phyloP scores from a whole-genome alignment of 92 coral and sea anemone species.

The Porites cylindrica region DNA sequence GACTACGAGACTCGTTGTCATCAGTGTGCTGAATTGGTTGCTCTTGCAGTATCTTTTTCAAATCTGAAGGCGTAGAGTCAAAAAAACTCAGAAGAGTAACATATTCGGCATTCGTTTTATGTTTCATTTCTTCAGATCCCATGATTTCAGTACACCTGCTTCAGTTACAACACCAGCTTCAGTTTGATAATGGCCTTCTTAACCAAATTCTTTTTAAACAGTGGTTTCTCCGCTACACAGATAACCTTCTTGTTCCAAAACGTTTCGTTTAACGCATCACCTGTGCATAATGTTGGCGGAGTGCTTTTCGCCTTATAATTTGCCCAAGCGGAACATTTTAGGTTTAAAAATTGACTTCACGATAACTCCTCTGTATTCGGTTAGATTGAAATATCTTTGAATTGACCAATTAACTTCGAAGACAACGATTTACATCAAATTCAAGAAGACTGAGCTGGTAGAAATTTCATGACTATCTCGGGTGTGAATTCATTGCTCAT shows the following conservation, averaged over 20 bases:
- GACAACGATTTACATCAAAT: too few relatives aligned
- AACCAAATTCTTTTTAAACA: neutral
- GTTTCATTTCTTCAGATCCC: neutral
- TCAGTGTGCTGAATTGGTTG: neutral
- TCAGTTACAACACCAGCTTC: neutral
- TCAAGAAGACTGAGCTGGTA: too few relatives aligned
- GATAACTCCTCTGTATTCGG: too few relatives aligned
- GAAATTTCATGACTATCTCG: too few relatives aligned
- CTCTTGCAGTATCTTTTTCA: neutral
- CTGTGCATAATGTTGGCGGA: neutral
- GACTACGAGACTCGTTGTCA: neutral
- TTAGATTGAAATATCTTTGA: too few relatives aligned
- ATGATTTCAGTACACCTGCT: neutral
- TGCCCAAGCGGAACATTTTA: too few relatives aligned
- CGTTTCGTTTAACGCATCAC: neutral
- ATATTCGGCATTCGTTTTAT: neutral
- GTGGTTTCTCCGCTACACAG: neutral
- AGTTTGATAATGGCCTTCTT: neutral
- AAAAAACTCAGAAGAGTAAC: neutral
- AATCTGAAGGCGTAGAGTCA: neutral
- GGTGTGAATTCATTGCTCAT: too few relatives aligned
- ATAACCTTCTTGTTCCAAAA: neutral
- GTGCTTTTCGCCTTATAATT: neutral
- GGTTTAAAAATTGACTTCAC: too few relatives aligned
- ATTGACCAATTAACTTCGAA: too few relatives aligned